Evolutionary conservation across 2,888 invertebrate species (phyloP).

Genomic region (Perdita meconis): DNA sequence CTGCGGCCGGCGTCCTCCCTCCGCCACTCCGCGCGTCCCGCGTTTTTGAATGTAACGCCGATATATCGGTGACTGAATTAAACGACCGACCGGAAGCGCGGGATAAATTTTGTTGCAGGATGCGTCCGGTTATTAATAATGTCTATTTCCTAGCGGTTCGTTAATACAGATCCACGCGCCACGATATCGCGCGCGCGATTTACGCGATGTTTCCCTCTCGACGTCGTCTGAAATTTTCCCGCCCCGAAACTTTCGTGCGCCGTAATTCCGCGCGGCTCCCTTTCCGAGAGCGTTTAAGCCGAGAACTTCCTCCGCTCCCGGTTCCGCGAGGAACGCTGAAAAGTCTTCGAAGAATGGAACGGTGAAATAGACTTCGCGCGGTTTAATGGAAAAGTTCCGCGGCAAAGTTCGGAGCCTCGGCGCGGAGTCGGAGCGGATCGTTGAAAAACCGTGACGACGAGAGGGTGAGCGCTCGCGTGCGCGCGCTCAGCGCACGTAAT

Average conservation of each 20-base stretch:
- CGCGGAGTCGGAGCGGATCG: background rate
- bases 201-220: slow-evolving; percentile 17
- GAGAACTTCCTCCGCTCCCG: too few relatives aligned
- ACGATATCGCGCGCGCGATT: slow-evolving; percentile 33
- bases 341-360: slow-evolving; percentile 2
- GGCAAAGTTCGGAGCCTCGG: background rate
- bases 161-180: slow-evolving; percentile 40
- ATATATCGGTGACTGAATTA: slow-evolving; percentile 63
- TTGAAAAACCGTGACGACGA: slow-evolving; percentile 34
- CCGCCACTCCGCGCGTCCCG: slow-evolving; percentile 22
- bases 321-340: too few relatives aligned
- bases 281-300: background rate
- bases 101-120: slow-evolving; percentile 62
- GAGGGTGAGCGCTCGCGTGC: background rate
- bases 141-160: slow-evolving; percentile 58
- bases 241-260: slow-evolving; percentile 7
- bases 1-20: slow-evolving; percentile 29
- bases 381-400: slow-evolving; percentile 7
- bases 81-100: slow-evolving; percentile 57
- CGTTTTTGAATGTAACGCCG: slow-evolving; percentile 58
- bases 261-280: background rate
- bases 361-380: slow-evolving; percentile 1
- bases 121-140: slow-evolving; percentile 57
- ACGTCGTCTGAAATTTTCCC: slow-evolving; percentile 32
- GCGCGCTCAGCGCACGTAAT: slow-evolving; percentile 41